phyloP scores from a whole-genome alignment of 2,797 vertebrate species.

The Clarias fuscus region DNA sequence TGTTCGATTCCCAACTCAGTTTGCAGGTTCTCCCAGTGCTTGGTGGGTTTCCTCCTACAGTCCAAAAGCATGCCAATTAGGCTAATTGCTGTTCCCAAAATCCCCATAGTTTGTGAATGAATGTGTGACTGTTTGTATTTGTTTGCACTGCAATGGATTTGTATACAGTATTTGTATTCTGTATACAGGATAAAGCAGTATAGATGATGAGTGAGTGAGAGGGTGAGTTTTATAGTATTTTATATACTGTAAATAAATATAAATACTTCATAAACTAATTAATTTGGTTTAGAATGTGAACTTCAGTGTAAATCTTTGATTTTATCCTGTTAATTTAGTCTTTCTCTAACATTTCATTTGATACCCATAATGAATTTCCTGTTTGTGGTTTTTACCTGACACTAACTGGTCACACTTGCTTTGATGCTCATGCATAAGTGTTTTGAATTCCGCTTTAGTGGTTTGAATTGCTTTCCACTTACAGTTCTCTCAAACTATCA shows the following conservation, averaged over 20 bases:
- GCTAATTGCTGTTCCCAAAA: too few relatives aligned
- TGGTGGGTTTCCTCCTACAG: too few relatives aligned
- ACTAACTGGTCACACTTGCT: neutral
- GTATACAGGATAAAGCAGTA: too few relatives aligned
- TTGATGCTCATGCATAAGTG: neutral
- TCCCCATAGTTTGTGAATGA: too few relatives aligned
- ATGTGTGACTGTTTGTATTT: too few relatives aligned
- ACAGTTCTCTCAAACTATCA: neutral
- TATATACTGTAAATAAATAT: neutral
- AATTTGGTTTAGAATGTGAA: neutral
- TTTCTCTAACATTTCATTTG: neutral
- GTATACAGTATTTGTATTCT: too few relatives aligned
- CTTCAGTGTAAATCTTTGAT: neutral
- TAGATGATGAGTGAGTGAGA: too few relatives aligned
- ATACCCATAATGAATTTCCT: neutral
- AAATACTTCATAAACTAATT: neutral
- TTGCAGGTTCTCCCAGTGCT: too few relatives aligned
- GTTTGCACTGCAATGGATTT: too few relatives aligned
- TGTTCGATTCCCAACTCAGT: too few relatives aligned
- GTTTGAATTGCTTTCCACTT: constrained; percentile 20
- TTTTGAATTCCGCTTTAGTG: neutral
- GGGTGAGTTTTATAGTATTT: neutral
- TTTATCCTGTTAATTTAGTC: neutral
- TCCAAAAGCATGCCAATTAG: too few relatives aligned
- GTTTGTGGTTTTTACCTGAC: neutral